These are phyloP conservation scores for Caradrina clavipalpis DNA, from an alignment of 2,888 invertebrate species.

Conservation along the genomic window DNA sequence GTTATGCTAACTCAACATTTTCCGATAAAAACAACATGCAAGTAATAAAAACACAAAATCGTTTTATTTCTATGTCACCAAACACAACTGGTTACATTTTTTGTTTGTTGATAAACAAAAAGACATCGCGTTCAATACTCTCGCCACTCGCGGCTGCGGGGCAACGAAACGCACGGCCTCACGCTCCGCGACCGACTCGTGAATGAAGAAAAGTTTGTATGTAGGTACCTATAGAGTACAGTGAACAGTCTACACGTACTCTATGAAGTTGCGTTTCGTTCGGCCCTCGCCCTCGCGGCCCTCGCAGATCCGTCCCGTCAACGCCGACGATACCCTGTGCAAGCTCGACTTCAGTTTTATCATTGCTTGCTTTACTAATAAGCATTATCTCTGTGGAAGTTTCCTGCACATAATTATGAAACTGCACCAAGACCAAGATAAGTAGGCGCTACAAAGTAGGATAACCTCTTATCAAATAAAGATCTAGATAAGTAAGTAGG, in stretches of 20 bases:
- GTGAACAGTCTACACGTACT: neutral
- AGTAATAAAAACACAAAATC: constrained; percentile 66
- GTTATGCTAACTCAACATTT: constrained; percentile 75
- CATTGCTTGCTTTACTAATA: constrained; percentile 51
- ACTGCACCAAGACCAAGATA: constrained; percentile 39
- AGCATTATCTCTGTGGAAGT: constrained; percentile 45
- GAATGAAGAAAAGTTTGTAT: constrained; percentile 73
- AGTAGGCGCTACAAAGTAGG: constrained; percentile 27
- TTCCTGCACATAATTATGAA: constrained; percentile 44
- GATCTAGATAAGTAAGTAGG: constrained; percentile 41
- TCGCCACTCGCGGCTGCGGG: constrained; percentile 56
- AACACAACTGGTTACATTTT: constrained; percentile 69
- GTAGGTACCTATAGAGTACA: neutral
- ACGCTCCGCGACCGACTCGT: constrained; percentile 71
- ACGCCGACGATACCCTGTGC: neutral
- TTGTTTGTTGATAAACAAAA: constrained; percentile 86
- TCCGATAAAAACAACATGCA: constrained; percentile 47
- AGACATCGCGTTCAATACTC: constrained; percentile 76
- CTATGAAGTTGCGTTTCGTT: constrained; percentile 47
- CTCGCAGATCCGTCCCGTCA: constrained; percentile 20
- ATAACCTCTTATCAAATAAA: constrained; percentile 34
- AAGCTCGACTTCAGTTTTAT: constrained; percentile 39
- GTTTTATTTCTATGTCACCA: constrained; percentile 72
- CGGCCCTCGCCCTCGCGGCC: constrained; percentile 24
- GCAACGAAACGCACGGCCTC: constrained; percentile 70